These are phyloP conservation scores for Drosophila flavopinicola DNA, from an alignment of 2,888 invertebrate species.

Conservation along the genomic window DNA sequence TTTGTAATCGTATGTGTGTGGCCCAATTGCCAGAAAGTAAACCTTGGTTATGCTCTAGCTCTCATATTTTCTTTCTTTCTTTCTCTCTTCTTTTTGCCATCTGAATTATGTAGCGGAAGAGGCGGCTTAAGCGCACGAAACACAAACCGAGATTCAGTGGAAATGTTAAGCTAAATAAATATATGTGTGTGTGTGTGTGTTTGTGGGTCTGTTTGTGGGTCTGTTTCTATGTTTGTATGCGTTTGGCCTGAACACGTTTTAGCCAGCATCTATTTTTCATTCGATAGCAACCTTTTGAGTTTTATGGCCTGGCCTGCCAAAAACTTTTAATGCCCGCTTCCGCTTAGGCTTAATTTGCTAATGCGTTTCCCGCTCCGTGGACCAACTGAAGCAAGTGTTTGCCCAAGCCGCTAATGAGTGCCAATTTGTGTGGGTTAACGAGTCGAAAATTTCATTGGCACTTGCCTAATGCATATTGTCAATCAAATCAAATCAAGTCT, in stretches of 20 bases:
- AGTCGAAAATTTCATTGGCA: constrained; percentile 4
- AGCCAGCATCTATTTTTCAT: constrained; percentile 66
- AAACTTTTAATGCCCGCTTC: constrained; percentile 66
- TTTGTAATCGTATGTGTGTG: constrained; percentile 4
- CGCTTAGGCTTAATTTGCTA: constrained; percentile 69
- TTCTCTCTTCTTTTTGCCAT: constrained; percentile 40
- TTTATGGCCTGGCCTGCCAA: constrained; percentile 45
- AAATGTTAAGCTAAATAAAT: constrained; percentile 14
- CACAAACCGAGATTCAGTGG: constrained; percentile 58
- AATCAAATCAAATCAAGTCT: constrained; percentile 5
- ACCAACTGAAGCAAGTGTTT: constrained; percentile 28
- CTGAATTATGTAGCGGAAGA: constrained; percentile 75
- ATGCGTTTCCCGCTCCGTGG: constrained; percentile 49
- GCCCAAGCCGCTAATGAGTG: constrained; percentile 56
- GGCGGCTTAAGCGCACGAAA: constrained; percentile 63
- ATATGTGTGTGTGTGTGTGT: neutral
- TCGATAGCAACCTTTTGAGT: constrained; percentile 57
- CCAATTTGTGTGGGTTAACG: constrained; percentile 45
- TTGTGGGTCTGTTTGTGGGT: constrained; percentile 10
- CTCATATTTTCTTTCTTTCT: constrained; percentile 39
- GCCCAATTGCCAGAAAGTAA: constrained; percentile 26
- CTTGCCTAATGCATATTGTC: constrained; percentile 11
- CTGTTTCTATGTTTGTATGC: neutral
- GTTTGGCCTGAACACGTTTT: constrained; percentile 38
- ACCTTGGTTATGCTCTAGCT: constrained; percentile 37